Evolutionary conservation across 2,888 invertebrate genomes (phyloP).

Genomic region (Geotrupes spiniger): DNA sequence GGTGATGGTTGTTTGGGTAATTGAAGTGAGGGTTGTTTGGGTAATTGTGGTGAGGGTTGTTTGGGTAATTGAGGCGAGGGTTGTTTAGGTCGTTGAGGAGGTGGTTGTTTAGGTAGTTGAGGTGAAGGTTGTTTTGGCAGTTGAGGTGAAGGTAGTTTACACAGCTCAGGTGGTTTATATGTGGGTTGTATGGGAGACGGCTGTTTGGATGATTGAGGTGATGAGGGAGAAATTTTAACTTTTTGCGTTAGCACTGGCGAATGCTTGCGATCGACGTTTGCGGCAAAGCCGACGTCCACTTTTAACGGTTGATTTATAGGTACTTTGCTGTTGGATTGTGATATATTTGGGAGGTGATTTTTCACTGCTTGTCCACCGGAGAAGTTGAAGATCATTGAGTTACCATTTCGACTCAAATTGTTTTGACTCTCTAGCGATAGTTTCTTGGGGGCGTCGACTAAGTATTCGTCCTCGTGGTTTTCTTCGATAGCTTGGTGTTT

Average conservation of each 20-base stretch:
- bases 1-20: constrained; percentile 5
- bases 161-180: constrained; percentile 40
- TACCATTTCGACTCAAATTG: constrained; percentile 68
- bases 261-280: not conserved
- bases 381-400: constrained; percentile 62
- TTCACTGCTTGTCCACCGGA: constrained; percentile 43
- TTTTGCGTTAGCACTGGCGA: constrained; percentile 14
- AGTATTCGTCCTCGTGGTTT: not conserved
- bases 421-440: constrained; percentile 45
- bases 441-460: constrained; percentile 23
- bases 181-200: constrained; percentile 44
- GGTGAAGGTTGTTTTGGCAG: not conserved
- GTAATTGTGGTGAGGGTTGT: constrained; percentile 1
- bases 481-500: constrained; percentile 7
- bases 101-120: not conserved
- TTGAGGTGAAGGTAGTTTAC: constrained; percentile 38
- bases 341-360: constrained; percentile 42
- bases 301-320: constrained; percentile 32
- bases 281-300: constrained; percentile 32
- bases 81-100: not conserved
- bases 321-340: constrained; percentile 12
- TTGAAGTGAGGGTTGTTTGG: not conserved
- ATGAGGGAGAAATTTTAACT: constrained; percentile 27
- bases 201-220: not conserved
- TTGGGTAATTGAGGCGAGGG: constrained; percentile 1